Percentiles rank a stretch among this genome's conserved stretches.
These are phyloP conservation scores for Cherax destructor DNA, from an alignment of 1,140 invertebrate species.

Conservation along the genomic window DNA sequence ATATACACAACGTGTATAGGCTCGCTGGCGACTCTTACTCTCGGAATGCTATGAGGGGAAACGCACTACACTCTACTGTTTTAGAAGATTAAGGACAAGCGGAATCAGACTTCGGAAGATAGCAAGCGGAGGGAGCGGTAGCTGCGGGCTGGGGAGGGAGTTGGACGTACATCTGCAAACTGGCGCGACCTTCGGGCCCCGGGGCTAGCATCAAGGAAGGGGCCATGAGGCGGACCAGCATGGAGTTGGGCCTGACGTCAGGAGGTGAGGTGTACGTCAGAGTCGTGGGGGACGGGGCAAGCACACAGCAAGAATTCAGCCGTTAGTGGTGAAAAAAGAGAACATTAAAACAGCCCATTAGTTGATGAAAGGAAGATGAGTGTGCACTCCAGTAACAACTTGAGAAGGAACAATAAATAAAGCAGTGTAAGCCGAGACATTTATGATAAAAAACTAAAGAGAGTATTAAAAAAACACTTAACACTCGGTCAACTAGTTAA, in stretches of 20 bases:
- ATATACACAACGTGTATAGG: neutral
- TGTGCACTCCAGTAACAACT: constrained; percentile 22
- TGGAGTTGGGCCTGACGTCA: constrained; percentile 64
- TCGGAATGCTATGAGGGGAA: neutral
- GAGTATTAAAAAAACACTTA: neutral
- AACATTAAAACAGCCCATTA: constrained; percentile 57
- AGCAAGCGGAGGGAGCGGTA: neutral
- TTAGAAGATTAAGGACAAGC: neutral
- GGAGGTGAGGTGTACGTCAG: constrained; percentile 34
- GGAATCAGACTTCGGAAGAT: neutral
- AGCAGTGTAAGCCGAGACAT: constrained; percentile 32
- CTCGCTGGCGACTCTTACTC: neutral
- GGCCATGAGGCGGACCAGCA: constrained; percentile 66
- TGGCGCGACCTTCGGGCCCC: constrained; percentile 50
- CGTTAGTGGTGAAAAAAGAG: constrained; percentile 63
- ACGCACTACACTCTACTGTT: neutral
- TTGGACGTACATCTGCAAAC: constrained; percentile 60
- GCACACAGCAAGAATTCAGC: constrained; percentile 62
- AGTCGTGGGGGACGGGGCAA: constrained; percentile 49
- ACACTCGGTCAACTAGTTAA: constrained; percentile 19
- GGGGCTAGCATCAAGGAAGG: constrained; percentile 63
- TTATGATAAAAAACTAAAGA: constrained; percentile 1
- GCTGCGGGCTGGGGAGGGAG: neutral
- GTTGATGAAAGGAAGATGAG: constrained; percentile 1
- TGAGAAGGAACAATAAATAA: constrained; percentile 15